Base-by-base conservation (phyloP, 1,140 invertebrate species). In the Calycopis cecrops region DNA sequence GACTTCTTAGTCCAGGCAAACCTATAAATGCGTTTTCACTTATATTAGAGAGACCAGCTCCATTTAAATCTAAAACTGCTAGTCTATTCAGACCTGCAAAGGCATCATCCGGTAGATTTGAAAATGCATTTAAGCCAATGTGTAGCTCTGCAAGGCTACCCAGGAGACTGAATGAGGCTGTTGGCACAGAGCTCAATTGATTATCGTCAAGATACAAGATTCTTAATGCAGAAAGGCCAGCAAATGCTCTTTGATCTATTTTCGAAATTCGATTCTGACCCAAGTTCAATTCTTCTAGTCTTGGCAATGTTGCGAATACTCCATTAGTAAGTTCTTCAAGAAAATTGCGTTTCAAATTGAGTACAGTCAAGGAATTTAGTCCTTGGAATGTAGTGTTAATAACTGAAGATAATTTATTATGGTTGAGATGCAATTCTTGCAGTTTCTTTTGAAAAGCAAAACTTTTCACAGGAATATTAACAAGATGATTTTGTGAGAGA, bases 181-280 rank as follows among this genome's bases (percentile, higher is more conserved):
- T 94, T 7, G 95, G 95, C 3, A 96, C 92, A 0, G 90, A 86
- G 59, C 89, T 92, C 35, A 97, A 83, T 50, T 93, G 92, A 82
- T 98, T 98, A 71, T 97, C 94, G 65, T 96, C 94, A 40, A 98
- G 85, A 70, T 94, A 94, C 0, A 98, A 85, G 0, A 94, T 93
- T 49, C 94, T 87, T 28, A 98, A 88, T 1, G 92, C 91, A 0
- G 89, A 85, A 12, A 98, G 77, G 1, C 94, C 95, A 47, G 92
- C 90, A 69, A 98, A 96, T 1, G 96, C 94, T 54, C 90, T 90
- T 0, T 92, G 89, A 68, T 96, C 94, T 10, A 98, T 92, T 66
- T 90, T 90, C 10, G 92, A 92, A 70, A 98, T 95, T 59, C 94
- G 91, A 76, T 98, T 98, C 71, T 95, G 91, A 0, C 95, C 95